Evolutionary conservation across 2,888 invertebrate genomes (phyloP), one percentile per base, ranked within the genome.

Genomic region (Pogonocherus hispidulus): DNA sequence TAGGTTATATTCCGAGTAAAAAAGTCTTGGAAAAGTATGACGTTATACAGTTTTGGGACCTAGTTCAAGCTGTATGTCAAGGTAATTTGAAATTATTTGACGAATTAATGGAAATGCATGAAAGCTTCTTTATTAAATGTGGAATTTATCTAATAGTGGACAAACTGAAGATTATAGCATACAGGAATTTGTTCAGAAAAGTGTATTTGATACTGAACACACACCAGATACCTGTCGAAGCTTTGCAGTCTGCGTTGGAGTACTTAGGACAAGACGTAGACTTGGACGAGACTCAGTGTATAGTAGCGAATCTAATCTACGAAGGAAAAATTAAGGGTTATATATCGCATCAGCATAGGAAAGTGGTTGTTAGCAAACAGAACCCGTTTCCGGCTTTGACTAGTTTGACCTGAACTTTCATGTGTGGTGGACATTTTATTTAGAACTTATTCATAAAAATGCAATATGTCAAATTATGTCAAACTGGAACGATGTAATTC

Each of bases 281-380:
- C 83, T 89, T 94, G 76, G 98, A 98, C 84, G 98, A 99, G 85
- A 95, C 97, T 0, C 95, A 97, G 79, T 99, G 99, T 85, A 95
- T 99, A 79, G 91, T 99, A 2, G 97, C 98, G 1, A 99, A 98
- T 88, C 90, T 99, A 63, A 99, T 99, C 79, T 96, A 91, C 82
- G 97, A 98, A 86, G 96, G 96, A 20, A 98, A 97, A 87, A 96
- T 99, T 78, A 98, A 98, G 85, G 99, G 99, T 0, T 99, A 99
- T 85, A 97, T 99, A 81, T 98, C 98, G 0, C 94, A 97, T 86
- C 95, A 96, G 78, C 98, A 99, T 86, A 94, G 97, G 84, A 98
- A 98, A 86, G 90, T 99, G 65, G 99, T 99, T 54, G 94, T 99
- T 51, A 98, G 98, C 80, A 99, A 99, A 85, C 94, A 96, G 83